Conservation (phyloP, 2,888 invertebrate species). For the Drosophila paramelanica region DNA sequence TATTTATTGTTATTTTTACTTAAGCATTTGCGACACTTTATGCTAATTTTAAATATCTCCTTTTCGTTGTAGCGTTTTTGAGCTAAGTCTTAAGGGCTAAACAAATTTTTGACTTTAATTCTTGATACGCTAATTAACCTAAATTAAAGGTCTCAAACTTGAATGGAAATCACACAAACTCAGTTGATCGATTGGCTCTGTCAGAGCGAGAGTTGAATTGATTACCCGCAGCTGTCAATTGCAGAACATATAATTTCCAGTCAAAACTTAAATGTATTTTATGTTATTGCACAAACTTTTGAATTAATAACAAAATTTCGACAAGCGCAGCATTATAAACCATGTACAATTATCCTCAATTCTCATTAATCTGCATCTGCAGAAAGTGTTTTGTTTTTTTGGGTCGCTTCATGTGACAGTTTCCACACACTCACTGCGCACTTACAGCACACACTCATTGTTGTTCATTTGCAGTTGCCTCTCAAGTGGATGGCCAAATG, state of each 20-base stretch:
- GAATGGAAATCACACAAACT: not conserved
- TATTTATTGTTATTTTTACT: not conserved
- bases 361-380: conserved; percentile 16
- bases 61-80: not conserved
- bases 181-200: conserved; percentile 21
- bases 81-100: not conserved
- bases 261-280: not conserved
- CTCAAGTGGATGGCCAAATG: conserved; percentile 38
- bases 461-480: conserved; percentile 6
- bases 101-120: too few species aligned
- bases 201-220: conserved; percentile 14
- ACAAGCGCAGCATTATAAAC: conserved; percentile 2
- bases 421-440: conserved; percentile 12
- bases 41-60: not conserved
- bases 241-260: not conserved
- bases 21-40: not conserved
- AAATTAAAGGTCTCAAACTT: not conserved
- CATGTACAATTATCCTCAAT: conserved; percentile 7
- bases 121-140: conserved; percentile 11
- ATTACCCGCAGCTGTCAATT: conserved; percentile 13
- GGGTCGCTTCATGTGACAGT: conserved; percentile 38
- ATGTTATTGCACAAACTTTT: not conserved
- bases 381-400: conserved; percentile 46
- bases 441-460: conserved; percentile 1
- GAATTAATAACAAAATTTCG: conserved; percentile 4